phyloP scores from a whole-genome alignment of 2,888 invertebrate species.

The Phalangium opilio region DNA sequence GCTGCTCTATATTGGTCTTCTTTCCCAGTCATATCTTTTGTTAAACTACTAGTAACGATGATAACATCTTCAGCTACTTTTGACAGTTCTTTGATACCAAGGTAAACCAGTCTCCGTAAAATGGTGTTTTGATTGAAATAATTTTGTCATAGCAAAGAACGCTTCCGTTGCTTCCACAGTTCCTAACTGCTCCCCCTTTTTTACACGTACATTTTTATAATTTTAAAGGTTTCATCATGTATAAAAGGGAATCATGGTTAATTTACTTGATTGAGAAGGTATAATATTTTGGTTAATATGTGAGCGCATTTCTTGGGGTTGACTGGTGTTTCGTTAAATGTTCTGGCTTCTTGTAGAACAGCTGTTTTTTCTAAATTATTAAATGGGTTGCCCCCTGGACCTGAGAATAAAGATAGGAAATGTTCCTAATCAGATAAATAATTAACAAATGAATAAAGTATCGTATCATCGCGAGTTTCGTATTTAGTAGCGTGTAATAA shows the following conservation, averaged over 20 bases:
- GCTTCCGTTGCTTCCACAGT: conserved; percentile 94
- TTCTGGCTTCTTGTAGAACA: conserved; percentile 85
- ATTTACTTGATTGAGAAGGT: conserved; percentile 72
- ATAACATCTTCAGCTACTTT: conserved; percentile 95
- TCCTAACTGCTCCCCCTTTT: conserved; percentile 68
- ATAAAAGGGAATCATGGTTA: conserved; percentile 3
- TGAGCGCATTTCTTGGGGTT: conserved; percentile 92
- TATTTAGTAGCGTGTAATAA: no score
- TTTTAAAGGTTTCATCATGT: no score
- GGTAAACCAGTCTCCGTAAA: conserved; percentile 82
- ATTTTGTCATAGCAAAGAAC: conserved; percentile 98
- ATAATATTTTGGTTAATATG: conserved; percentile 89
- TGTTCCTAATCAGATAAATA: conserved; percentile 2
- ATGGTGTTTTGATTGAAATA: conserved; percentile 94
- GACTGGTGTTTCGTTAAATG: conserved; percentile 94
- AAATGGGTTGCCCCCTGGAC: conserved; percentile 63
- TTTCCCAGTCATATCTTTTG: conserved; percentile 90
- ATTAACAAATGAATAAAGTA: not conserved
- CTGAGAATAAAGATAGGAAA: conserved; percentile 29
- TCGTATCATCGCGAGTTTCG: not conserved
- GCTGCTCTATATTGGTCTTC: conserved; percentile 86
- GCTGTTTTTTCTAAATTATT: conserved; percentile 88
- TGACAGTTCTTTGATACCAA: conserved; percentile 79
- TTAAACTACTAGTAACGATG: conserved; percentile 85
- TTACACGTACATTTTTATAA: not conserved